Evolutionary conservation across 2,113 vertebrate species (phyloP), one percentile per base, ranked within the genome.

Genomic region (Oryzias javanicus): DNA sequence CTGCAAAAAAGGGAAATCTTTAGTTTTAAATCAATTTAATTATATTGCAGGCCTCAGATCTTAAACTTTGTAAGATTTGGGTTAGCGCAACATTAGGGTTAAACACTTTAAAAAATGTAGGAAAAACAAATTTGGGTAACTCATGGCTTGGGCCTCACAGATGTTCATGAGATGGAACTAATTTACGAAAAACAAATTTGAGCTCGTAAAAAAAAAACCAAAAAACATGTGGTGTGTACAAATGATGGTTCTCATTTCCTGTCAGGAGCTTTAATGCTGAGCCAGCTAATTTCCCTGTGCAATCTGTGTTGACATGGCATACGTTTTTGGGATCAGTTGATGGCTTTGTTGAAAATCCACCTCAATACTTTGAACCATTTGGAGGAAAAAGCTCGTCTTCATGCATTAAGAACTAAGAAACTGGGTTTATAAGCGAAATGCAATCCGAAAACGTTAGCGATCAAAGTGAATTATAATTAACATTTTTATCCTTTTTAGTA

Each of bases 191-290:
- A 69, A 41, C 64, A 42, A 50, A 25, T 50, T 74, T 82, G 75
- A 88, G 17, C 41, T 59, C 4, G 25, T 4, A 27, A 27, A 27
- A 27, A 27, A 60, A 89, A 88, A 80, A 85, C 86, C 75, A 85
- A 86, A 86, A 67, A 70, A 54, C n/a, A n/a, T n/a, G n/a, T 63
- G 54, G 47, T 83, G 83, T 72, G 16, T 18, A 29, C 14, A 60
- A 47, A 74, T 76, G 72, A 81, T 84, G 72, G 82, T 47, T 55
- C 76, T 59, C 53, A 86, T 86, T 89, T 89, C 89, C 84, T 89
- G 86, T 76, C 67, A 76, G 62, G 29, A 50, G 42, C 67, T 80
- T 83, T 82, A 49, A 67, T 48, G 56, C 7, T 25, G 24, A 72
- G 67, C 67, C 82, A 86, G 71, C 24, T 74, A 86, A 80, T 86